Evolutionary conservation across 2,113 vertebrate species (phyloP).

Genomic region (Bufo bufo): DNA sequence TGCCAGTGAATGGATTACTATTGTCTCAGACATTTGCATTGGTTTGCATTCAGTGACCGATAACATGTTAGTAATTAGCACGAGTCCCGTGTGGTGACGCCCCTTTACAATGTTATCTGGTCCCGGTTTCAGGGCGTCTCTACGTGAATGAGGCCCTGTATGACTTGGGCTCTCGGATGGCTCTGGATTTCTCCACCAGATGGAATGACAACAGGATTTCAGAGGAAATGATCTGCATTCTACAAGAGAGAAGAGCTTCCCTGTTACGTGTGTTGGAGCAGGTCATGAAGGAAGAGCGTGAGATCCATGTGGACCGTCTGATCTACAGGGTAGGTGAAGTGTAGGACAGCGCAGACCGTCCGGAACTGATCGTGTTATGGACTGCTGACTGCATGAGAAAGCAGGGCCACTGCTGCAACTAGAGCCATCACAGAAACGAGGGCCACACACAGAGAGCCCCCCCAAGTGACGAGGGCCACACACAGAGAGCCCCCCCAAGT

Average conservation of each 20-base stretch:
- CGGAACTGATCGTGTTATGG: too few species aligned
- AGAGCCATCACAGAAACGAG: too few species aligned
- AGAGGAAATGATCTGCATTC: neutral
- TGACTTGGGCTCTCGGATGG: neutral
- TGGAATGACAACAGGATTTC: neutral
- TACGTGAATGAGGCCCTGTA: neutral
- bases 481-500: too few species aligned
- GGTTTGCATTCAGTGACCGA: neutral
- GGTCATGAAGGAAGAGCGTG: conserved; percentile 10
- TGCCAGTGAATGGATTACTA: neutral
- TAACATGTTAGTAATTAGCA: neutral
- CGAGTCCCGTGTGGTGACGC: neutral
- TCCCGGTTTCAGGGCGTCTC: neutral
- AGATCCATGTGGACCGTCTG: neutral
- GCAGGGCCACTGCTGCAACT: too few species aligned
- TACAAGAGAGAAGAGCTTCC: neutral
- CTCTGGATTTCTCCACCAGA: neutral
- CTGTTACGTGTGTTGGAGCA: neutral
- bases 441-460: too few species aligned
- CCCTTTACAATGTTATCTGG: neutral
- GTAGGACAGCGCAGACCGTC: too few species aligned
- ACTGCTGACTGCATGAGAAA: too few species aligned
- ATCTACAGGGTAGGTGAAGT: neutral
- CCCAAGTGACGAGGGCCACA: too few species aligned
- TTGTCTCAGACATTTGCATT: neutral